Conservation (phyloP, 2,113 vertebrate genomes). For the Diphyllodes magnificus region DNA sequence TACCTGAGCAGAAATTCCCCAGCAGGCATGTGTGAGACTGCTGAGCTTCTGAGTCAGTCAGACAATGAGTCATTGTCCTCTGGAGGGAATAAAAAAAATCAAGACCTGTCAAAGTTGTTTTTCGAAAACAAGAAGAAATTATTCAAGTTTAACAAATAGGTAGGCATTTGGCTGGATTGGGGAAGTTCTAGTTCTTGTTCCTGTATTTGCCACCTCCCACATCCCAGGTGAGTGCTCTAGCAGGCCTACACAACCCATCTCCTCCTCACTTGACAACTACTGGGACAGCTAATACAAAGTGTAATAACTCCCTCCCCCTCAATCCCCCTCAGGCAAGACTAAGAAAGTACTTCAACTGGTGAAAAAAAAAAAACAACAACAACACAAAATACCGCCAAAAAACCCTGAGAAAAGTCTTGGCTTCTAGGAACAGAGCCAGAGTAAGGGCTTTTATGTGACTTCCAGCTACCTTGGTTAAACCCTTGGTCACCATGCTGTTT, state of each 20-base stretch:
- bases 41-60: background rate
- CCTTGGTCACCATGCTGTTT: background rate
- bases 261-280: background rate
- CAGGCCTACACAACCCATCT: background rate
- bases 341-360: background rate
- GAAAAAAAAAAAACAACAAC: background rate
- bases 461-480: background rate
- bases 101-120: background rate
- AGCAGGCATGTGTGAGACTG: background rate
- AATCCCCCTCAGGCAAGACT: background rate
- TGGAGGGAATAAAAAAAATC: background rate
- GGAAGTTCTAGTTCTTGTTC: background rate
- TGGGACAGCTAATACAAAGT: background rate
- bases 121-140: background rate
- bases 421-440: background rate
- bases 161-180: background rate
- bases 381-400: background rate
- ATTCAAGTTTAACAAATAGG: background rate
- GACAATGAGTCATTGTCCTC: background rate
- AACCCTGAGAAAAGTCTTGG: background rate
- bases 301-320: fast-evolving
- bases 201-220: background rate
- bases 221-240: background rate
- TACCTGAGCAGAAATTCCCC: background rate
- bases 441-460: background rate